A percentile compares a stretch with the other conserved stretches of the same genome.
phyloP scores from a whole-genome alignment of 2,888 invertebrate genomes.

The Lycocerus yunnanus region DNA sequence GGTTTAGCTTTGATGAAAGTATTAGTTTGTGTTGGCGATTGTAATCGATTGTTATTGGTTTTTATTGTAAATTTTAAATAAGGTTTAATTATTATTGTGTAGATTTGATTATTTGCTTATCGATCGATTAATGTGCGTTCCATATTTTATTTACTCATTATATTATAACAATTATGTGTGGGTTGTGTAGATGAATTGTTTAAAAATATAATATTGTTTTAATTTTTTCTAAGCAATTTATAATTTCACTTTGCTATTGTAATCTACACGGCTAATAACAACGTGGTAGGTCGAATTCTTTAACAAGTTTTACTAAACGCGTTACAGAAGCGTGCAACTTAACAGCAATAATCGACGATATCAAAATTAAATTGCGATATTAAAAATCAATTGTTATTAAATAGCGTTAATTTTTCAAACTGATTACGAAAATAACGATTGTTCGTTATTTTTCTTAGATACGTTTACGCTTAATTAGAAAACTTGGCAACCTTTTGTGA shows the following conservation, averaged over 20 bases:
- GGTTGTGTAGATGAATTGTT: not conserved
- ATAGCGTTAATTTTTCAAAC: not conserved
- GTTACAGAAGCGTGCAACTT: not conserved
- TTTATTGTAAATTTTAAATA: not conserved
- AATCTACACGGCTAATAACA: not conserved
- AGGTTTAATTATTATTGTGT: not conserved
- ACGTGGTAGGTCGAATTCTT: not conserved
- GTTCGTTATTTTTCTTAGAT: not conserved
- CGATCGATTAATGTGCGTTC: not conserved
- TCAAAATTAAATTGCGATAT: not conserved
- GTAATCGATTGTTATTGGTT: not conserved
- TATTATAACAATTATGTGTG: not conserved
- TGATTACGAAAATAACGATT: not conserved
- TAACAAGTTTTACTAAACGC: not conserved
- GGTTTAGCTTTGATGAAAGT: not conserved
- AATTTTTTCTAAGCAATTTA: not conserved
- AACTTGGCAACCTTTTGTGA: slow-evolving; percentile 17
- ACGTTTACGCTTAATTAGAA: slow-evolving; percentile 11
- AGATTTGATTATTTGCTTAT: not conserved
- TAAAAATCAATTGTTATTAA: not conserved
- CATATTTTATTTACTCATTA: not conserved
- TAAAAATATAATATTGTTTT: not conserved
- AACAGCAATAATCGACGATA: not conserved
- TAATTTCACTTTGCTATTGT: not conserved
- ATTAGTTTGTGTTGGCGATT: not conserved